Evolutionary conservation across 2,113 vertebrate genomes (phyloP).

Genomic region (Rhegmatorhina hoffmannsi): DNA sequence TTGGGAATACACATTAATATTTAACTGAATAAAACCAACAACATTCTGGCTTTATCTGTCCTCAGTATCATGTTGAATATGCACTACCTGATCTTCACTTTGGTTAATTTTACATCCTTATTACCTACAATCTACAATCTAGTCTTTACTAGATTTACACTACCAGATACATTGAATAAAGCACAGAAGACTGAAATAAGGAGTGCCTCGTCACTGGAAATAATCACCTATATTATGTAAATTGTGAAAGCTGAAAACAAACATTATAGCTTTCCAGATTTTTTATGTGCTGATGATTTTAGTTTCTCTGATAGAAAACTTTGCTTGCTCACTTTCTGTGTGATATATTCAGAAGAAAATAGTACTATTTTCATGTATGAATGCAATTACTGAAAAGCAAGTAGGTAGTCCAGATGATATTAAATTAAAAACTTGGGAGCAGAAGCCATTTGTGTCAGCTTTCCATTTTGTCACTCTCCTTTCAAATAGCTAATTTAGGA

Average conservation of each 20-base stretch:
- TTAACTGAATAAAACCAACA: background rate
- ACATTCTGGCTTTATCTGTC: background rate
- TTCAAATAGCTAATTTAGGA: constrained; percentile 44
- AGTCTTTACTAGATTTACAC: background rate
- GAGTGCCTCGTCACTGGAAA: background rate
- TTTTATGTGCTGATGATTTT: background rate
- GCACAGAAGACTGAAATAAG: background rate
- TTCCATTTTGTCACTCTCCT: constrained; percentile 37
- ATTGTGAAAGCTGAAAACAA: constrained; percentile 18
- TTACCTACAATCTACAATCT: background rate
- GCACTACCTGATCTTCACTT: background rate
- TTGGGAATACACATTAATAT: background rate
- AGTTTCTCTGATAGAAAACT: background rate
- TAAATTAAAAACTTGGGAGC: constrained; percentile 26
- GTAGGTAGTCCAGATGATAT: background rate
- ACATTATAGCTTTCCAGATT: background rate
- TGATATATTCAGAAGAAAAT: background rate
- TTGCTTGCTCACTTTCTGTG: background rate
- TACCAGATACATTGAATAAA: background rate
- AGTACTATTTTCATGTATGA: background rate
- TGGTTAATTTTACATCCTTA: background rate
- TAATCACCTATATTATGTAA: background rate
- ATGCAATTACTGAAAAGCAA: background rate
- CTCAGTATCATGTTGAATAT: background rate
- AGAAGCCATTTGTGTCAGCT: constrained; percentile 23